phyloP scores from a whole-genome alignment of 2,888 invertebrate species.

The Cosmorhoe ocellata region DNA sequence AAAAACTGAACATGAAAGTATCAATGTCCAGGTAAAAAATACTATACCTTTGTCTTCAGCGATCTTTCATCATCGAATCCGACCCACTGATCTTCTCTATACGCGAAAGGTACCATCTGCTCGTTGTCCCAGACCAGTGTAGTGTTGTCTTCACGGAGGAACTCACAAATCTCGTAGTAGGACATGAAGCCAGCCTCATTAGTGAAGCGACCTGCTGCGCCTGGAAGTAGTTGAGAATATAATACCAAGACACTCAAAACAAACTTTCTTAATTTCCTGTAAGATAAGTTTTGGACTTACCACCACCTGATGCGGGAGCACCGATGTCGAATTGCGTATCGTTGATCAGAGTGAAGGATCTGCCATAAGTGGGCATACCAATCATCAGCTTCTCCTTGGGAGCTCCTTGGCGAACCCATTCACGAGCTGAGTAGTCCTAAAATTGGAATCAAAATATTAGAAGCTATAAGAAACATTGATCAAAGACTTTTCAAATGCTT shows the following conservation, averaged over 20 bases:
- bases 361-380: slow-evolving; percentile 96
- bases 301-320: slow-evolving; percentile 94
- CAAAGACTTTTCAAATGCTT: neutral
- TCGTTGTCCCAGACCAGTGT: slow-evolving; percentile 98
- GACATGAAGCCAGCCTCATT: slow-evolving; percentile 97
- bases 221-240: slow-evolving; percentile 47
- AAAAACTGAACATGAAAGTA: too few species aligned
- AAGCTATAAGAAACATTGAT: neutral
- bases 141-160: slow-evolving; percentile 94
- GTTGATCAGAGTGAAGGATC: slow-evolving; percentile 94
- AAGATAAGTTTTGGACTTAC: slow-evolving; percentile 62
- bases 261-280: too few species aligned
- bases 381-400: slow-evolving; percentile 97
- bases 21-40: neutral
- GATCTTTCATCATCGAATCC: slow-evolving; percentile 97
- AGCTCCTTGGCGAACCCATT: slow-evolving; percentile 96
- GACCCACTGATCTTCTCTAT: slow-evolving; percentile 95
- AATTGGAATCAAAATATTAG: neutral
- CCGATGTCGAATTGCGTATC: slow-evolving; percentile 95
- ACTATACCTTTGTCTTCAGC: slow-evolving; percentile 91
- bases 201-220: slow-evolving; percentile 91
- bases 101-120: slow-evolving; percentile 97
- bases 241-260: too few species aligned
- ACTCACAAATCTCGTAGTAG: slow-evolving; percentile 97
- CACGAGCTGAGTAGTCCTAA: slow-evolving; percentile 94